Conservation (phyloP, 2,113 vertebrate genomes). For the Pangasianodon hypophthalmus region DNA sequence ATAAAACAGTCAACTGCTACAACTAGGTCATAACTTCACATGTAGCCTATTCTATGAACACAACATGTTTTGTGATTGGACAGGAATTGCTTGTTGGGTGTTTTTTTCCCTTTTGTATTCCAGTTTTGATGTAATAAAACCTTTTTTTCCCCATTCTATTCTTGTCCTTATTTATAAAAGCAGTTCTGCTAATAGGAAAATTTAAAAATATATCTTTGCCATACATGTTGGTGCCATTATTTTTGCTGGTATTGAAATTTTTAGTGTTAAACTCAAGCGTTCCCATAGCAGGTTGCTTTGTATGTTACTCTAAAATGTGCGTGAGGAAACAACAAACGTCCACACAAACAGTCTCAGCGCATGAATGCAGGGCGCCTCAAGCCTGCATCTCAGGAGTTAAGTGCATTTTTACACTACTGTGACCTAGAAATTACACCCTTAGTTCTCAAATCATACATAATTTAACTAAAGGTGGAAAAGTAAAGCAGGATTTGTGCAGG, state of each 20-base stretch:
- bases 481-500: constrained; percentile 1
- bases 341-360: not conserved
- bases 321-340: constrained; percentile 9
- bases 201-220: not conserved
- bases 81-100: constrained; percentile 7
- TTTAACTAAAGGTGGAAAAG: constrained; percentile 42
- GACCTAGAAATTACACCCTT: constrained; percentile 47
- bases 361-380: not conserved
- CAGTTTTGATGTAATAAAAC: not conserved
- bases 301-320: constrained; percentile 4
- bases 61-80: not conserved
- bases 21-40: constrained; percentile 15
- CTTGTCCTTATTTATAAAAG: not conserved
- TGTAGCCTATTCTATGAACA: not conserved
- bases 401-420: constrained; percentile 25
- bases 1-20: constrained; percentile 14
- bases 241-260: constrained; percentile 8
- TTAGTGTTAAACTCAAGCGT: not conserved
- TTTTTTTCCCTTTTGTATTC: not conserved
- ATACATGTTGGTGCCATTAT: not conserved
- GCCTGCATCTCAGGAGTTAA: constrained; percentile 10
- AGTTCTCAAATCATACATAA: constrained; percentile 34
- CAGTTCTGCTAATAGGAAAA: not conserved
- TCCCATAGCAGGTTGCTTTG: constrained; percentile 4
- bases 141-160: not conserved